Base-by-base conservation (phyloP, 2,113 vertebrate species). In the Mus spicilegus region DNA sequence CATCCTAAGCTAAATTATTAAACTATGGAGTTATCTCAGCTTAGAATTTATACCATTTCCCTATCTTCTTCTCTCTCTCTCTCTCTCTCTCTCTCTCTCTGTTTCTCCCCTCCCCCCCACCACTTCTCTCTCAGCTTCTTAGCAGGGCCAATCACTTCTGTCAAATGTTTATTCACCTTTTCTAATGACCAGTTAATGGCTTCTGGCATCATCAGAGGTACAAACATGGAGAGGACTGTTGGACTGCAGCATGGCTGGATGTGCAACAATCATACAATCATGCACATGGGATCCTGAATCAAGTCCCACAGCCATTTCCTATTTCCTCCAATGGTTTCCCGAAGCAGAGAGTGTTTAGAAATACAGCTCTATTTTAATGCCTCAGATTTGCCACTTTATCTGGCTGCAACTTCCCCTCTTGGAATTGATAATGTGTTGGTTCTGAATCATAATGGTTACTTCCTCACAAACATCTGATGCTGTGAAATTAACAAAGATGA, bases 401-500 rank as follows among this genome's bases (percentile, higher is more conserved):
- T 3, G 0, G 90, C 81, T 85, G 5, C 69, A 73, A 87, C 13
- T 5, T 95, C 91, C 96, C 28, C 82, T 90, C 90, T 97, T 96
- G 87, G 97, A 97, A 97, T 95, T 28, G 61, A 89, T 89, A 92
- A 78, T 69, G 2, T 81, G 91, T 90, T 94, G 58, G 19, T 87
- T 51, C 13, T 36, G 93, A 97, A 30, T 80, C 93, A 90, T 96
- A 95, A 89, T 96, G 82, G 89, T 89, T 96, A 91, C 97, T 97
- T 95, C 82, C 95, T 61, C 61, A 24, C 22, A 91, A 28, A 95
- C 0, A 58, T 90, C 95, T 58, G 61, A 91, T 97, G 96, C 97
- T 96, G 96, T 95, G 95, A 96, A 97, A 97, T 97, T 97, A 96
- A 95, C 96, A 98, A 78, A 96, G 93, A 96, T 8, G 20, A 96